These are phyloP conservation scores for Zeuzera pyrina DNA, from an alignment of 2,888 invertebrate species.

Conservation along the genomic window DNA sequence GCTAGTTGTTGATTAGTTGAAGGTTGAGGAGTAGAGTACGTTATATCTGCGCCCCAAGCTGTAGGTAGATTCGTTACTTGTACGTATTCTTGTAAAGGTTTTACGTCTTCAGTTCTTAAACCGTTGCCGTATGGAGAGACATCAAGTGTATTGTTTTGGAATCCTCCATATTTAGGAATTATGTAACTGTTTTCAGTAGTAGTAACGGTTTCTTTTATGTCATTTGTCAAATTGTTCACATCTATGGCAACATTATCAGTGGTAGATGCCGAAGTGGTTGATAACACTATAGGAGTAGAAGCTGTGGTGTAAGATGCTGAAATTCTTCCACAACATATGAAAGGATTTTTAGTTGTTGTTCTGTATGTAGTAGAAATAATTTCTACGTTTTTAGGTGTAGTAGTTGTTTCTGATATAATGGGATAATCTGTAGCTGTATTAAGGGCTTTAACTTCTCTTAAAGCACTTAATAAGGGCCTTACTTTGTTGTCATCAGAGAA, in stretches of 20 bases:
- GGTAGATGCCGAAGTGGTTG: conserved; percentile 53
- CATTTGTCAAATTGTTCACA: conserved; percentile 32
- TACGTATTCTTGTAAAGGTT: conserved; percentile 58
- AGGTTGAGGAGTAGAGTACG: conserved; percentile 37
- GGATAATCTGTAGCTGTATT: conserved; percentile 37
- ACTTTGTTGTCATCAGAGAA: conserved; percentile 78
- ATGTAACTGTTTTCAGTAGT: conserved; percentile 45
- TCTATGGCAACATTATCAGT: conserved; percentile 56
- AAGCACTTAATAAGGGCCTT: conserved; percentile 27
- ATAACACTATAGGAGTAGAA: conserved; percentile 30
- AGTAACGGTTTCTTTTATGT: conserved; percentile 25
- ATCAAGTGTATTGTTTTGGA: conserved; percentile 57
- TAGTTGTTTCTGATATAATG: conserved; percentile 29
- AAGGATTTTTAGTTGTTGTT: conserved; percentile 39
- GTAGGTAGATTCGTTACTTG: conserved; percentile 59
- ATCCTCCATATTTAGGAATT: conserved; percentile 44
- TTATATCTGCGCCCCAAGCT: conserved; percentile 55
- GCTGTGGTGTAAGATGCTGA: conserved; percentile 61
- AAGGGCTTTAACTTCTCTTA: conserved; percentile 60
- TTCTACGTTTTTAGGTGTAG: conserved; percentile 31
- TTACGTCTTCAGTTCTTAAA: conserved; percentile 50
- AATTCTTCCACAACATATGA: conserved; percentile 58
- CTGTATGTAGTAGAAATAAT: conserved; percentile 27
- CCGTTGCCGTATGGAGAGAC: conserved; percentile 61
- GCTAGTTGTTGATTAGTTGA: conserved; percentile 29